Conservation (phyloP, 1,140 invertebrate genomes). For the Drosophila busckii region DNA sequence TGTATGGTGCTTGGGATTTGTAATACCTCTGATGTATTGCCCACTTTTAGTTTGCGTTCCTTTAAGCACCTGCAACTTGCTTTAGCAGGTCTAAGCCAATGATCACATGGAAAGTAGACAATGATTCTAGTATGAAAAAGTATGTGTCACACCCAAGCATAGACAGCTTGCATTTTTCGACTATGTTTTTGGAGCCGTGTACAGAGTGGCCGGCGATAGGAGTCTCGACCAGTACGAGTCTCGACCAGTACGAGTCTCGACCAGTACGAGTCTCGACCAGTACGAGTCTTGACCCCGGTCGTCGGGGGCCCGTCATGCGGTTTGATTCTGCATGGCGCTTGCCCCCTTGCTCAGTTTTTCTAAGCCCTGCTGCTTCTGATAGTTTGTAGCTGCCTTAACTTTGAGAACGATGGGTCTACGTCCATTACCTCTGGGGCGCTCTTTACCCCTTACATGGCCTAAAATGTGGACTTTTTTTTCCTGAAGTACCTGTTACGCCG, state of each 20-base stretch:
- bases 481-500: too few species aligned
- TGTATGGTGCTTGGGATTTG: background rate
- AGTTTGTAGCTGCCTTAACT: background rate
- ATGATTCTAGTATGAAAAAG: background rate
- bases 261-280: too few species aligned
- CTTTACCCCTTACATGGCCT: too few species aligned
- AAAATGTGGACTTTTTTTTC: too few species aligned
- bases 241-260: too few species aligned
- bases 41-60: background rate
- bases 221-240: background rate
- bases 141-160: background rate
- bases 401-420: too few species aligned
- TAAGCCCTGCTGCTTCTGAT: background rate
- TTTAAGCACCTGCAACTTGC: background rate
- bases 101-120: background rate
- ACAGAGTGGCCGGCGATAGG: background rate
- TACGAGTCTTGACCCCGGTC: background rate
- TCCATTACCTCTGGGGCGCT: background rate
- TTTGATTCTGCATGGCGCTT: background rate
- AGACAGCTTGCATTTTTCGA: background rate
- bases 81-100: constrained; percentile 1
- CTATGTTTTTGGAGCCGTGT: background rate
- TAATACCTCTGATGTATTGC: background rate
- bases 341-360: background rate
- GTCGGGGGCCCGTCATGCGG: background rate